Conservation (phyloP, 1,140 invertebrate genomes). For the Choristoneura fumiferana region DNA sequence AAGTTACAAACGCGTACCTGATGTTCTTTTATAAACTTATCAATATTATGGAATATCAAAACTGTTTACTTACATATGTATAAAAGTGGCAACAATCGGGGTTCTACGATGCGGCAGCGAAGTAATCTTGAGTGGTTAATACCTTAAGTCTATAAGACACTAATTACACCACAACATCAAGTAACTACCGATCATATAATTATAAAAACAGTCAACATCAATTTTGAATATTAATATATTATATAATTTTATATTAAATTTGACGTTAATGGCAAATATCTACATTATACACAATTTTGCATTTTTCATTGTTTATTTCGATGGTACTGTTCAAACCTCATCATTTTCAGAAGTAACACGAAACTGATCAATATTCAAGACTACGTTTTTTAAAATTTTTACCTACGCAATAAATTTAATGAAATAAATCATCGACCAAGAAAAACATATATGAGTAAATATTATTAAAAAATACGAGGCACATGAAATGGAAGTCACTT, state of each 20-base stretch:
- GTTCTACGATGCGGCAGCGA: not conserved
- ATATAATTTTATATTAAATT: constrained; percentile 63
- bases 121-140: constrained; percentile 56
- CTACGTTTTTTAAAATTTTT: constrained; percentile 27
- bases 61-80: constrained; percentile 15
- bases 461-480: no score
- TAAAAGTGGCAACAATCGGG: constrained; percentile 17
- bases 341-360: not conserved
- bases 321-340: constrained; percentile 34
- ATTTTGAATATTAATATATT: constrained; percentile 73
- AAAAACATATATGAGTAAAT: no score
- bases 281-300: constrained; percentile 73
- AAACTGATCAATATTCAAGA: not conserved
- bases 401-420: no score
- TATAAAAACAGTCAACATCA: constrained; percentile 80
- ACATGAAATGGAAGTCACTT: no score
- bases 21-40: not conserved
- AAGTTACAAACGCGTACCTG: constrained; percentile 31
- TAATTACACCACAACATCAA: constrained; percentile 79
- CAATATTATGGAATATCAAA: constrained; percentile 16
- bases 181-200: constrained; percentile 77
- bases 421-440: no score
- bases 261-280: constrained; percentile 71
- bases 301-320: constrained; percentile 50
- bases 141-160: constrained; percentile 73